Conservation (phyloP, 2,113 vertebrate species). For the Chlamydotis undulata region DNA sequence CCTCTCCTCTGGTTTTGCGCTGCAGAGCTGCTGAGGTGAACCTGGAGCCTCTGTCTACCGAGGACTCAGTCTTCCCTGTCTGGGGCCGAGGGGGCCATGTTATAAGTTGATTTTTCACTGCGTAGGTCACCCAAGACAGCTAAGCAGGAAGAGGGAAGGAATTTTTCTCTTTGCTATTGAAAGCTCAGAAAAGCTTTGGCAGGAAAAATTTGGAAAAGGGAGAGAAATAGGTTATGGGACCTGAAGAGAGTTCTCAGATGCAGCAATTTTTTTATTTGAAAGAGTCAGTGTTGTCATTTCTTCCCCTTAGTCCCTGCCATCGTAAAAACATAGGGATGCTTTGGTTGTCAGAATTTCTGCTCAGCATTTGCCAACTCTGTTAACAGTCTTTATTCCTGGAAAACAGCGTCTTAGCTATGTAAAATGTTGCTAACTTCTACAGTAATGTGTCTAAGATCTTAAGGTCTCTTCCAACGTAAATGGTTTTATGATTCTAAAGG, state of each 20-base stretch:
- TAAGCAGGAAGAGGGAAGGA: not conserved
- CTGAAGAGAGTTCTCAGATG: not conserved
- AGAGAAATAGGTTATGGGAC: not conserved
- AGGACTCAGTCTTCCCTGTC: not conserved
- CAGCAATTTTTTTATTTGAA: not conserved
- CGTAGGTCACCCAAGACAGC: rapidly evolving
- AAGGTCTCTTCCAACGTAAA: not conserved
- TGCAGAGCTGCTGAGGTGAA: not conserved
- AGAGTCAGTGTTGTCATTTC: not conserved
- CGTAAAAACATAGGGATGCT: not conserved
- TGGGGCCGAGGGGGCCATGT: not conserved
- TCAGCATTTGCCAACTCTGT: not conserved
- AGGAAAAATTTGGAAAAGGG: not conserved
- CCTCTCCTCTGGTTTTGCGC: not conserved
- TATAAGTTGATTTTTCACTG: not conserved
- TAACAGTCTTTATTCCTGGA: not conserved
- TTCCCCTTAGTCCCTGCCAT: not conserved
- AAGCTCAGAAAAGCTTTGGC: not conserved
- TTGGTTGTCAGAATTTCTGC: not conserved
- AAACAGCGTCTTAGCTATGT: not conserved
- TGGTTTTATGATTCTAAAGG: not conserved
- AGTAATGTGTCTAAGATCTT: not conserved
- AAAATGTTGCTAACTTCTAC: not conserved
- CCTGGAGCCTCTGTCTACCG: not conserved
- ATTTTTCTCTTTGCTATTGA: not conserved